These are phyloP conservation scores for Ceyx melanurus DNA, from an alignment of 2,113 vertebrate genomes.

Conservation along the genomic window DNA sequence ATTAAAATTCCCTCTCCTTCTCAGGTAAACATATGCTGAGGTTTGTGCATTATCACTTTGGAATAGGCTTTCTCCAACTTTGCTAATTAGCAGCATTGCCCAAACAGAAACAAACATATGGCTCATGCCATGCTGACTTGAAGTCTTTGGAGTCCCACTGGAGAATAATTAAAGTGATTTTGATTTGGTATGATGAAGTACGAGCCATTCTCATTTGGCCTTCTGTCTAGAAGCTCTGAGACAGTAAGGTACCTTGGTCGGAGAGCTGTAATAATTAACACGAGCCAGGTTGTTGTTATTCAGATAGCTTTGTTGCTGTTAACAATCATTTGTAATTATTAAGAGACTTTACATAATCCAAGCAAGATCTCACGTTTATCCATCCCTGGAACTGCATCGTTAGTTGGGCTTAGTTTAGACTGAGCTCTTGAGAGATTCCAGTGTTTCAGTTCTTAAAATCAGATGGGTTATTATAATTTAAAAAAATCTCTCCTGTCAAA, in stretches of 20 bases:
- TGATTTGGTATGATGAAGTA: conserved; percentile 25
- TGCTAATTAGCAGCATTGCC: neutral
- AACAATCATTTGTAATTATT: conserved; percentile 30
- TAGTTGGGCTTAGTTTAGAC: neutral
- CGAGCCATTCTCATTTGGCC: neutral
- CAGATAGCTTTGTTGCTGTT: neutral
- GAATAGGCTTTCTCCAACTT: conserved; percentile 1
- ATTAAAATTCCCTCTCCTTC: neutral
- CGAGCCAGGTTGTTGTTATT: conserved; percentile 17
- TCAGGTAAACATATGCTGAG: conserved; percentile 29
- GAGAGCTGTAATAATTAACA: conserved; percentile 39
- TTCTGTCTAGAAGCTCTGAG: neutral
- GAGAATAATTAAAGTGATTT: conserved; percentile 53
- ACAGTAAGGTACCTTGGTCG: neutral
- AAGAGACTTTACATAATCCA: conserved; percentile 18
- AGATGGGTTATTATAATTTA: neutral
- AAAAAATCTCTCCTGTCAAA: neutral
- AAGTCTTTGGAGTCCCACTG: conserved; percentile 28
- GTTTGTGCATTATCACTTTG: conserved; percentile 17
- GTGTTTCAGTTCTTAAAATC: neutral
- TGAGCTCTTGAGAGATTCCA: neutral
- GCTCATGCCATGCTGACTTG: conserved; percentile 3
- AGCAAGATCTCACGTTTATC: neutral
- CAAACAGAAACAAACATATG: conserved; percentile 13
- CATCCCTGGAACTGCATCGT: neutral